Evolutionary conservation across 2,888 invertebrate species (phyloP).

Genomic region (Lepidonotus clava): DNA sequence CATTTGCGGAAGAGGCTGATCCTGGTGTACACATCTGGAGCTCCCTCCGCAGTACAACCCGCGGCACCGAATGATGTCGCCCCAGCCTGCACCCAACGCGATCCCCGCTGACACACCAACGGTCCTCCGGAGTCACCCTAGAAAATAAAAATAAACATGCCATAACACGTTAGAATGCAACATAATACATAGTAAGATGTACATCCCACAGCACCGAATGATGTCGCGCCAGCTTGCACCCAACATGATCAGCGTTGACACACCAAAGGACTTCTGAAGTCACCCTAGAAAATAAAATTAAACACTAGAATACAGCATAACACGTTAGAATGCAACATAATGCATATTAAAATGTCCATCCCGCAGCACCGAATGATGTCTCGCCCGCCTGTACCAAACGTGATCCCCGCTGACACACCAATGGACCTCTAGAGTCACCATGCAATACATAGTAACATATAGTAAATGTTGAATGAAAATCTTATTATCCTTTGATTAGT

Average conservation of each 20-base stretch:
- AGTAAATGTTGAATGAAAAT: no score
- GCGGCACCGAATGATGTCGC: slow-evolving; percentile 40
- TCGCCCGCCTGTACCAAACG: slow-evolving; percentile 36
- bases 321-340: no score
- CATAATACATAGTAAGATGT: no score
- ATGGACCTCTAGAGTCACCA: slow-evolving; percentile 50
- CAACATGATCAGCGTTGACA: background rate
- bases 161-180: no score
- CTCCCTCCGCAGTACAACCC: slow-evolving; percentile 24
- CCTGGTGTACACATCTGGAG: slow-evolving; percentile 44
- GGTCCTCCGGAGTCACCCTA: slow-evolving; percentile 51
- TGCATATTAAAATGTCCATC: no score
- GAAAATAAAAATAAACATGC: background rate
- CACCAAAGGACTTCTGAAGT: slow-evolving; percentile 48
- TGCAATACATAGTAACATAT: no score
- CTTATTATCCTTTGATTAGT: no score
- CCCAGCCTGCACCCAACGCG: slow-evolving; percentile 39
- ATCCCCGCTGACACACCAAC: slow-evolving; percentile 28
- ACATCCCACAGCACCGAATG: background rate
- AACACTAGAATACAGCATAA: no score
- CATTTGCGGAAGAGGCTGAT: slow-evolving; percentile 6
- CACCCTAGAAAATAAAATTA: background rate
- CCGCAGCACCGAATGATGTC: background rate
- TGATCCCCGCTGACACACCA: slow-evolving; percentile 26
- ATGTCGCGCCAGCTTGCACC: slow-evolving; percentile 26